Conservation (phyloP, 53 echinoderm and acorn worm species). For the Echinometra lucunter region DNA sequence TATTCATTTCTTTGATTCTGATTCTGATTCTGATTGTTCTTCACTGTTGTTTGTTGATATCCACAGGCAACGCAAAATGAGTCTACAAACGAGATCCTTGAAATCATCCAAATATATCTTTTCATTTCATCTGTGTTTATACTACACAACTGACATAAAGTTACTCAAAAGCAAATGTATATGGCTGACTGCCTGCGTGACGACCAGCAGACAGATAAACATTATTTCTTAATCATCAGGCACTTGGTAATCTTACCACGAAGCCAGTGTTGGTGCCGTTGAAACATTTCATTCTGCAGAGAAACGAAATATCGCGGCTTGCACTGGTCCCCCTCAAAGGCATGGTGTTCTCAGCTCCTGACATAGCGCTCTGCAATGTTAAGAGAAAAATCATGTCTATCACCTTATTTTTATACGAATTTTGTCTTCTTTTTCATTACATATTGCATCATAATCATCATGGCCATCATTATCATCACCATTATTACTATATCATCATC, state of each 20-base stretch:
- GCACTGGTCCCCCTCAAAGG: slow-evolving; percentile 27
- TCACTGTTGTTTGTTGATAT: background rate
- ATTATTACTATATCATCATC: too few relatives aligned
- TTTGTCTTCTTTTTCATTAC: background rate
- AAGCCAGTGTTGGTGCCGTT: slow-evolving; percentile 98
- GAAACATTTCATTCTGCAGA: slow-evolving; percentile 98
- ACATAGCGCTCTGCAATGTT: slow-evolving; percentile 5
- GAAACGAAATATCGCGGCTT: slow-evolving; percentile 80
- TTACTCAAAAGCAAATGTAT: background rate
- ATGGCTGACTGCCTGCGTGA: background rate
- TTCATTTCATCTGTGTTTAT: background rate
- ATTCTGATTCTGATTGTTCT: too few relatives aligned
- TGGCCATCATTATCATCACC: background rate
- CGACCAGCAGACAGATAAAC: too few relatives aligned
- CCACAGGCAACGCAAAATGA: background rate
- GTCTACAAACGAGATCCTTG: background rate
- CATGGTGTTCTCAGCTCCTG: slow-evolving; percentile 2
- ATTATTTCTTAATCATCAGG: background rate
- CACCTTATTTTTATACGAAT: background rate
- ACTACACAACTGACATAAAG: background rate
- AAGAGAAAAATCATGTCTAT: background rate
- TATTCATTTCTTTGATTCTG: background rate
- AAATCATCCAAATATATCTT: background rate
- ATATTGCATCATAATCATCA: background rate
- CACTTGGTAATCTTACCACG: slow-evolving; percentile 88